Evolutionary conservation across 2,797 vertebrate species (phyloP).

Genomic region (Paguma larvata): DNA sequence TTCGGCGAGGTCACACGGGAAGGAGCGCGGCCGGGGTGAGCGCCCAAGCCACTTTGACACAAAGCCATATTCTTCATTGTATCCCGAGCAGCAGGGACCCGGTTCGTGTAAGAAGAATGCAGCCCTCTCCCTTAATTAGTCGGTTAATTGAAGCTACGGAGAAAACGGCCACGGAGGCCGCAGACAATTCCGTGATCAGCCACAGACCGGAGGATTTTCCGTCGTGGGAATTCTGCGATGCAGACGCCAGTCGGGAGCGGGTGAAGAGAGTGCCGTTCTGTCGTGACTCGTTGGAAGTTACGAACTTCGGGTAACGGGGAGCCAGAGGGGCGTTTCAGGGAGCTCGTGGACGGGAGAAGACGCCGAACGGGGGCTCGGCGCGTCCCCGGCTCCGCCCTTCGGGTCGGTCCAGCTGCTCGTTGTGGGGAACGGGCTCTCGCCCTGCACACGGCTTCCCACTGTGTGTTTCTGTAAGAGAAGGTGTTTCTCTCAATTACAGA

Average conservation of each 20-base stretch:
- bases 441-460: neutral
- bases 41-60: accelerated
- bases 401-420: neutral
- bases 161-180: neutral
- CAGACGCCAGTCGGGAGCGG: accelerated
- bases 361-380: accelerated
- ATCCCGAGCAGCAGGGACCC: neutral
- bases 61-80: neutral
- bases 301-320: neutral
- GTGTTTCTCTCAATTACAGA: neutral
- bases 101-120: neutral
- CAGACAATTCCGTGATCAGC: accelerated
- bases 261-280: accelerated
- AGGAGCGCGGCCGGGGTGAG: accelerated
- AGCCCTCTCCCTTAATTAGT: neutral
- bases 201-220: neutral
- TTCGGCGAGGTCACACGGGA: neutral
- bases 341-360: neutral
- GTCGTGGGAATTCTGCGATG: neutral
- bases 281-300: neutral
- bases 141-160: neutral
- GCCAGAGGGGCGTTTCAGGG: neutral
- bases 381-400: no score
- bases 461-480: neutral
- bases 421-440: neutral